Evolutionary conservation across 2,113 vertebrate genomes (phyloP), one percentile per base, ranked within the genome.

Genomic region (Candoia aspera): DNA sequence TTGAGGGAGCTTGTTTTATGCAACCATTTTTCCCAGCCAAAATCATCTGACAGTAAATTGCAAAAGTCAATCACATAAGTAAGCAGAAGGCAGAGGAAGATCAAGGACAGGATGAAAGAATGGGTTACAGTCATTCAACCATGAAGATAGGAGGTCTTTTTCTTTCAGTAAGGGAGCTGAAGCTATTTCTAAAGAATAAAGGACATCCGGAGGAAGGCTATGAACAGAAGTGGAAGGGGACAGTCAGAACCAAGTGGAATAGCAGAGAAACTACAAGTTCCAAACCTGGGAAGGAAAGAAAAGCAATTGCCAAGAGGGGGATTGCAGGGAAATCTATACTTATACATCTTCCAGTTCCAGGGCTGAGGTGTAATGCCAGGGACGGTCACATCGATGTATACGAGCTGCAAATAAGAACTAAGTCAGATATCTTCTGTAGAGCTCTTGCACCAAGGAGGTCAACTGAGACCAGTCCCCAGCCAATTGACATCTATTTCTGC

Each of bases 341-440:
- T 98, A 95, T 97, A 97, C 95, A 58, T 96, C 96, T 95, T 99
- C 98, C 97, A 97, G 97, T 95, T 98, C 98, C 64, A 95, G 94
- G 93, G 98, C 97, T 64, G 98, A 98, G 95, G 97, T 55, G 91
- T 97, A 98, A 96, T 98, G 97, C 91, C 98, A 98, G 96, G 96
- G 95, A 95, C 97, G 98, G 87, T 97, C 98, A 87, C 96, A 97
- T 90, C 86, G 93, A 95, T 96, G 96, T 91, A 96, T 96, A 90
- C 55, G 94, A 96, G 97, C 98, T 98, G 98, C 73, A 97, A 97
- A 97, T 92, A 97, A 94, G 97, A 97, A 95, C 93, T 62, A 21
- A 84, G 90, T 95, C 90, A 96, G 91, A 93, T 26, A 60, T 92
- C 93, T 79, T 58, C 49, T 94, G 90, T n/a, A 87, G 53, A 93